phyloP scores from a whole-genome alignment of 2,888 invertebrate species.

The Lomographa bimaculata region DNA sequence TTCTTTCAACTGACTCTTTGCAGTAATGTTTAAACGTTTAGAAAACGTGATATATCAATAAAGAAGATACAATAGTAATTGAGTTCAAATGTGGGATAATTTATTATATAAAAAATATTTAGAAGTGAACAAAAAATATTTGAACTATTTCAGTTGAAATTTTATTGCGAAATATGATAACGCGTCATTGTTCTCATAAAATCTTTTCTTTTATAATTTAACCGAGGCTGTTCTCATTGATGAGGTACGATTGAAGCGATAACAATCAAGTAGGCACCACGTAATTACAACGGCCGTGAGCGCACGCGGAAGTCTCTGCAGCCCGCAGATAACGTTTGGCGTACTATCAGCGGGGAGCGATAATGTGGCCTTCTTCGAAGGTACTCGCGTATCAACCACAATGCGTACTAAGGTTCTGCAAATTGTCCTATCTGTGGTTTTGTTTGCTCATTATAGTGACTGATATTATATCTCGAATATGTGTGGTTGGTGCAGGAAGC shows the following conservation, averaged over 20 bases:
- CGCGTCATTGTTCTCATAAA: too few relatives aligned
- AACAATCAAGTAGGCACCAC: constrained; percentile 40
- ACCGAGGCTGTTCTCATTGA: constrained; percentile 26
- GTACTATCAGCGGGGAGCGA: constrained; percentile 64
- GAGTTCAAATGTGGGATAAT: too few relatives aligned
- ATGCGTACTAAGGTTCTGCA: constrained; percentile 6
- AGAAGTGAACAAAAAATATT: too few relatives aligned
- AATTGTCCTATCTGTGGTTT: constrained; percentile 3
- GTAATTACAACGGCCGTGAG: constrained; percentile 62
- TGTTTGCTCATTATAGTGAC: neutral
- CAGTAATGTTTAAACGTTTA: too few relatives aligned
- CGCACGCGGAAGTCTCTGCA: constrained; percentile 73
- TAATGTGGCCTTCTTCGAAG: constrained; percentile 58
- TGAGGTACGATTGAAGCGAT: constrained; percentile 38
- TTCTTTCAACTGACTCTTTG: too few relatives aligned
- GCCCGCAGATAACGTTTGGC: constrained; percentile 71
- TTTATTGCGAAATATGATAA: too few relatives aligned
- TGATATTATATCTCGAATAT: too few relatives aligned
- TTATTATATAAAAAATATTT: too few relatives aligned
- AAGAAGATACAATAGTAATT: too few relatives aligned
- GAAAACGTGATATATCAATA: too few relatives aligned
- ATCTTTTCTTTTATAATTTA: constrained; percentile 2
- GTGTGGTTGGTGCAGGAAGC: too few relatives aligned
- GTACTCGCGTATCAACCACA: constrained; percentile 27
- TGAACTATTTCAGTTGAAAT: neutral